Percentiles rank a stretch among this genome's conserved stretches.
Conservation (phyloP, 2,797 vertebrate species). For the Pristis pectinata region DNA sequence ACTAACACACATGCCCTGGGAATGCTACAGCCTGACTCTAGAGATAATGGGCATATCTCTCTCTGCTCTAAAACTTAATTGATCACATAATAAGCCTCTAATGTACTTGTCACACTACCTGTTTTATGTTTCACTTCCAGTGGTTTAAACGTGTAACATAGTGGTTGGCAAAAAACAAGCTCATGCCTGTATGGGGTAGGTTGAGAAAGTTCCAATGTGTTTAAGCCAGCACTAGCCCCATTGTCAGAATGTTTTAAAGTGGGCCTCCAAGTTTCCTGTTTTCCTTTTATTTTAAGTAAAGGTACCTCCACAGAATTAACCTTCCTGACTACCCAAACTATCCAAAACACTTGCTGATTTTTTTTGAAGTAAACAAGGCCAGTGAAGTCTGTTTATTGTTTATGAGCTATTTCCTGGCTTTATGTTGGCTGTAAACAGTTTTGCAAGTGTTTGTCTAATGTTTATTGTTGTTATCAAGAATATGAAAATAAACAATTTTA, state of each 20-base stretch:
- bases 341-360: neutral
- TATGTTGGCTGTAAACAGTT: constrained; percentile 33
- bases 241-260: neutral
- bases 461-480: neutral
- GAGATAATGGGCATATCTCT: neutral
- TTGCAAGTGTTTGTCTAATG: neutral
- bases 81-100: neutral
- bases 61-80: neutral
- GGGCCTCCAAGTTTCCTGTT: neutral
- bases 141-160: neutral
- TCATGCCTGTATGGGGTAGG: neutral
- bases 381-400: constrained; percentile 5
- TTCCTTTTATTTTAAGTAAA: neutral
- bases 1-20: neutral
- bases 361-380: neutral
- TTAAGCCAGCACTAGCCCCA: neutral
- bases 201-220: neutral
- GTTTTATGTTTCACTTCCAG: neutral
- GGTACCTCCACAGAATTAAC: neutral
- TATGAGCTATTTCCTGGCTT: constrained; percentile 17
- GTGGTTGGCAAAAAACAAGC: neutral
- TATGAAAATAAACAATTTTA: neutral
- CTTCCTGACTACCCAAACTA: neutral
- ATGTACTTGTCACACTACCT: neutral
- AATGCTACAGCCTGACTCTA: neutral